A percentile compares a stretch with the other conserved stretches of the same genome.
phyloP scores from a whole-genome alignment of 2,113 vertebrate genomes.

The Alouatta palliata region DNA sequence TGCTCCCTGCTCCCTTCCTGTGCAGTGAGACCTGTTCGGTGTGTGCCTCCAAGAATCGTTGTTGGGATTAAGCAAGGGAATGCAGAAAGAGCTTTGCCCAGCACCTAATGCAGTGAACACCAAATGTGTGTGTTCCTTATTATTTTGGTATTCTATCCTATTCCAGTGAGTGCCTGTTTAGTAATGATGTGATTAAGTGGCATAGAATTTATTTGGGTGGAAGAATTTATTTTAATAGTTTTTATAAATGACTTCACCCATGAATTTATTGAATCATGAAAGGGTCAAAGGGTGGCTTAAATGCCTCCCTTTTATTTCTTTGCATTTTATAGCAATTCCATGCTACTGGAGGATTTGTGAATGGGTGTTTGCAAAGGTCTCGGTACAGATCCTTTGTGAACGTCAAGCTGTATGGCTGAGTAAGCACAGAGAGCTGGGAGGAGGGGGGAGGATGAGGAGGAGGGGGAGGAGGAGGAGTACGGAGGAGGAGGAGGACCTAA shows the following conservation, averaged over 20 bases:
- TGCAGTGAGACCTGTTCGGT: rapidly evolving
- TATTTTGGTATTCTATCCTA: not conserved
- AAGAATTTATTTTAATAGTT: conserved; percentile 22
- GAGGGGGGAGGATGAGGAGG: not conserved
- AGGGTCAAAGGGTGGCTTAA: not conserved
- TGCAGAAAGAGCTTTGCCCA: rapidly evolving
- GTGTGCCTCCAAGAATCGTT: rapidly evolving
- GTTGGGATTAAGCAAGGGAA: rapidly evolving
- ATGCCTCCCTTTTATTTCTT: not conserved
- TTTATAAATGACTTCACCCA: conserved; percentile 1
- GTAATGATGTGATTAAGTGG: not conserved
- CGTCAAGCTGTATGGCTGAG: not conserved
- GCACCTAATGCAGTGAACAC: rapidly evolving
- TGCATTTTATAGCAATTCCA: not conserved
- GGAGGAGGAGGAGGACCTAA: rapidly evolving
- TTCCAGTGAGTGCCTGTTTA: not conserved
- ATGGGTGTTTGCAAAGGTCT: not conserved
- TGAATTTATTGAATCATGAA: conserved; percentile 31
- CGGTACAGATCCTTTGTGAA: not conserved
- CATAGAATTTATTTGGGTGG: not conserved
- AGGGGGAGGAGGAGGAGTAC: rapidly evolving
- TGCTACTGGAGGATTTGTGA: not conserved
- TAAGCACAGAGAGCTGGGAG: rapidly evolving
- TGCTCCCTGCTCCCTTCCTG: no score
- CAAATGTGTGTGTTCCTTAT: rapidly evolving